A percentile compares a stretch with the other conserved stretches of the same genome.
Conservation (phyloP, 2,888 invertebrate genomes). For the Charanyca ferruginea region DNA sequence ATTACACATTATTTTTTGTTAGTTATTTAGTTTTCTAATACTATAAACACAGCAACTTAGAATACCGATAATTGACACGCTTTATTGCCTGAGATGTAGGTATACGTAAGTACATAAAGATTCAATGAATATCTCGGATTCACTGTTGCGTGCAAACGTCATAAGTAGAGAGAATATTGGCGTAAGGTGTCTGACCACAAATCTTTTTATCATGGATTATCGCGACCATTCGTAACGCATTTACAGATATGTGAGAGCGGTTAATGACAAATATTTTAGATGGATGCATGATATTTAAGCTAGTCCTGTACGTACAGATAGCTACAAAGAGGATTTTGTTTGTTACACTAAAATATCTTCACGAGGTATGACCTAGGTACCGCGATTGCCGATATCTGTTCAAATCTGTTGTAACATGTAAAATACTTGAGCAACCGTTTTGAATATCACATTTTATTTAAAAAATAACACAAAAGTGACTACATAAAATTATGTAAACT, state of each 20-base stretch:
- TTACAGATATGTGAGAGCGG: background rate
- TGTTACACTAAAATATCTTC: too few species aligned
- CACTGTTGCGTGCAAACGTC: slow-evolving; percentile 36
- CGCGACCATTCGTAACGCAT: background rate
- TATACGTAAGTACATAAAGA: background rate
- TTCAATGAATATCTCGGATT: slow-evolving; percentile 19
- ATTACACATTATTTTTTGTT: background rate
- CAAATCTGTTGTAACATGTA: slow-evolving; percentile 45
- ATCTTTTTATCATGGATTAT: slow-evolving; percentile 30
- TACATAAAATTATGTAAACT: slow-evolving; percentile 42
- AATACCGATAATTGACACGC: background rate
- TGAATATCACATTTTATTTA: slow-evolving; percentile 42
- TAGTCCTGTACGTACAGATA: too few species aligned
- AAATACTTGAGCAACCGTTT: slow-evolving; percentile 41
- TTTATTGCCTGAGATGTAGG: background rate
- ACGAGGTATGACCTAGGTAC: slow-evolving; percentile 11
- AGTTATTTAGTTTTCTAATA: background rate
- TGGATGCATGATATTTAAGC: too few species aligned
- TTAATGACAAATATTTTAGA: background rate
- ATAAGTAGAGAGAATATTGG: slow-evolving; percentile 38
- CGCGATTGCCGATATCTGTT: slow-evolving; percentile 34
- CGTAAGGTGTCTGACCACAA: slow-evolving; percentile 35
- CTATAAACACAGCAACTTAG: background rate
- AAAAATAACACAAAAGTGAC: slow-evolving; percentile 35
- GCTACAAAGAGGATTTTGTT: background rate